Base-by-base conservation (phyloP, 2,888 invertebrate genomes). In the Micoletzkya japonica region DNA sequence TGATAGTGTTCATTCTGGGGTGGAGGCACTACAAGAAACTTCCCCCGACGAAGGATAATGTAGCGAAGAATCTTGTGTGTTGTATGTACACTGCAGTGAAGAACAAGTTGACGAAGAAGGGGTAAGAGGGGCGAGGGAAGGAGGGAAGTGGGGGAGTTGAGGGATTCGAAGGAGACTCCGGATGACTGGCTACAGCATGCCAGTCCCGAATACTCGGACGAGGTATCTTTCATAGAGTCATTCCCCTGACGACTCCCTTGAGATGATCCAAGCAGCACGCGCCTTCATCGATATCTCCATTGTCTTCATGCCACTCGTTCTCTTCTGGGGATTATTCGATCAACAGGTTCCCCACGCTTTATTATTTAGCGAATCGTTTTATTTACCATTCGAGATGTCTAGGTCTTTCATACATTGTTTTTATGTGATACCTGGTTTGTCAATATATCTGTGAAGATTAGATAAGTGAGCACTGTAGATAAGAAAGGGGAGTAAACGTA, bases 321-420 rank as follows among this genome's bases (percentile, higher is more conserved):
- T 88, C 67, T 88, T 88, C 83, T 88, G 88, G 88, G 88, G 88
- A 2, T 83, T 88, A 14, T 88, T 86, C 81, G 88, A 89, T 74
- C 88, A 88, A 75, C 87, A 87, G 72, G 80, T 80, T 37, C 17
- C 14, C 10, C 24, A n/a, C n/a, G n/a, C n/a, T n/a, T n/a, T n/a
- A n/a, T n/a, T 44, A 44, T 44, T 44, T 44, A 44, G n/a, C 49
- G 26, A 20, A 24, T 20, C 26, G 56, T 10, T 20, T 56, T 14
- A 39, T 26, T 54, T 26, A 54, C 32, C 28, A 14, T 57, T 17
- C 34, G 32, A n/a, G n/a, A 2, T 20, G 4, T 59, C 17, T 26
- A n/a, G n/a, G n/a, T n/a, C 28, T 37, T 14, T 44, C 10, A 2
- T 6, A n/a, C n/a, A n/a, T n/a, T n/a, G n/a, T n/a, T n/a, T n/a